Evolutionary conservation across 2,888 invertebrate genomes (phyloP).

Genomic region (Macropis europaea): DNA sequence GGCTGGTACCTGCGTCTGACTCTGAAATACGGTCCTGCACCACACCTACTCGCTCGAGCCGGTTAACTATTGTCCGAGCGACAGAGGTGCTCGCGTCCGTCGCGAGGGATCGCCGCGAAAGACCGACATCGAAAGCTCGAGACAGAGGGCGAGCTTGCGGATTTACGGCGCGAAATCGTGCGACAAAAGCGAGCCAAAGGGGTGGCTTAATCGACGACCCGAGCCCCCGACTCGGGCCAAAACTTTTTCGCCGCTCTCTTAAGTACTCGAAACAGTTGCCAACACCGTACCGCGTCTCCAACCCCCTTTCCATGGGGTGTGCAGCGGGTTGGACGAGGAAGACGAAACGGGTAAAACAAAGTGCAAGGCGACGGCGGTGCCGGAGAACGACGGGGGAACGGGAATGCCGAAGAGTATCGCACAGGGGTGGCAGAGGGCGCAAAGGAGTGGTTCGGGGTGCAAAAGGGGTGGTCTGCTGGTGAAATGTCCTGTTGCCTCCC

Average conservation of each 20-base stretch:
- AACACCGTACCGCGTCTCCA: slow-evolving; percentile 44
- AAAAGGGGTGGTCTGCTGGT: slow-evolving; percentile 52
- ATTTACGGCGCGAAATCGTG: background rate
- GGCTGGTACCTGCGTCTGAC: slow-evolving; percentile 74
- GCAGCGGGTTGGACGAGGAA: slow-evolving; percentile 25
- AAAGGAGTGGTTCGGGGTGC: slow-evolving; percentile 28
- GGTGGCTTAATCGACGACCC: slow-evolving; percentile 9
- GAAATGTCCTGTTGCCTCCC: slow-evolving; percentile 46
- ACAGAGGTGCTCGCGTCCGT: background rate
- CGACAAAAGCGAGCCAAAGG: background rate
- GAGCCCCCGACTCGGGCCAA: slow-evolving; percentile 21
- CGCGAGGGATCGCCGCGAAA: background rate
- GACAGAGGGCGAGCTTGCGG: background rate
- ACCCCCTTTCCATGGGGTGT: background rate
- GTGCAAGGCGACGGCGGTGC: slow-evolving; percentile 32
- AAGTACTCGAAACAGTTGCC: slow-evolving; percentile 73
- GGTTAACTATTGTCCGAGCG: slow-evolving; percentile 70
- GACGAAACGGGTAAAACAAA: slow-evolving; percentile 35
- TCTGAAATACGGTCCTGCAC: slow-evolving; percentile 75
- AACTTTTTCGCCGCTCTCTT: slow-evolving; percentile 60
- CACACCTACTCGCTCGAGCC: slow-evolving; percentile 72
- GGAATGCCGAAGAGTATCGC: slow-evolving; percentile 7
- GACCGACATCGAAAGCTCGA: background rate
- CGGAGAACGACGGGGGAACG: slow-evolving; percentile 1
- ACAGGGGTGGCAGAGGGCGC: slow-evolving; percentile 5